These are phyloP conservation scores for Marisa cornuarietis DNA, from an alignment of 1,140 invertebrate genomes.

Conservation along the genomic window DNA sequence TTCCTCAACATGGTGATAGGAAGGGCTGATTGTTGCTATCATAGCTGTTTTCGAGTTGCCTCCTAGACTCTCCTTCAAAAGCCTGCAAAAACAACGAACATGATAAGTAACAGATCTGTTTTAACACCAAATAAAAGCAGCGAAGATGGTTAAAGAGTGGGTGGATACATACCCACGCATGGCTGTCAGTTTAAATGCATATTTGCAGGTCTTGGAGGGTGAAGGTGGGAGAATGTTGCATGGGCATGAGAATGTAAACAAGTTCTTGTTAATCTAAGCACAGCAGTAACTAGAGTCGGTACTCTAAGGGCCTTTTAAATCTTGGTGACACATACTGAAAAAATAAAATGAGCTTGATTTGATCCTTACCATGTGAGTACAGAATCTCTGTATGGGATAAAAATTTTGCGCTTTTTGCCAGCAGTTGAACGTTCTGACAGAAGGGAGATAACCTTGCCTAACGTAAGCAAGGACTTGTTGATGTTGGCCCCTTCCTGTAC, in stretches of 20 bases:
- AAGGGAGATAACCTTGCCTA: slow-evolving; percentile 83
- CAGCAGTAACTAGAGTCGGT: background rate
- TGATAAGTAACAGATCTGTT: too few relatives aligned
- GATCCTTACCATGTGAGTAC: slow-evolving; percentile 81
- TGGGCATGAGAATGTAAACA: background rate
- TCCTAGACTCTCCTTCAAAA: slow-evolving; percentile 91
- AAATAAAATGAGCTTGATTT: background rate
- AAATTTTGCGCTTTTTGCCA: slow-evolving; percentile 68
- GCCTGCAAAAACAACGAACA: slow-evolving; percentile 62
- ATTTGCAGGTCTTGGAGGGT: background rate
- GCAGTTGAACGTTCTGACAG: slow-evolving; percentile 68
- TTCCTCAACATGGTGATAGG: slow-evolving; percentile 81
- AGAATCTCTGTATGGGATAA: slow-evolving; percentile 90
- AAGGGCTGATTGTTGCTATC: slow-evolving; percentile 80
- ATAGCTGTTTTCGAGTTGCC: slow-evolving; percentile 95
- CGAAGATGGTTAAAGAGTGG: too few relatives aligned
- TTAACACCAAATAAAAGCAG: too few relatives aligned
- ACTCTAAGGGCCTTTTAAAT: background rate
- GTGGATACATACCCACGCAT: too few relatives aligned
- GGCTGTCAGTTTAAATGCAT: too few relatives aligned
- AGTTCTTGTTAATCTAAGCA: background rate
- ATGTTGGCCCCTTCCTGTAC: slow-evolving; percentile 81
- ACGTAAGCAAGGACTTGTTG: slow-evolving; percentile 81
- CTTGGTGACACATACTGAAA: background rate
- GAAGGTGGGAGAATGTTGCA: background rate